Conservation (phyloP, 2,888 invertebrate species). For the Notodonta ziczac region DNA sequence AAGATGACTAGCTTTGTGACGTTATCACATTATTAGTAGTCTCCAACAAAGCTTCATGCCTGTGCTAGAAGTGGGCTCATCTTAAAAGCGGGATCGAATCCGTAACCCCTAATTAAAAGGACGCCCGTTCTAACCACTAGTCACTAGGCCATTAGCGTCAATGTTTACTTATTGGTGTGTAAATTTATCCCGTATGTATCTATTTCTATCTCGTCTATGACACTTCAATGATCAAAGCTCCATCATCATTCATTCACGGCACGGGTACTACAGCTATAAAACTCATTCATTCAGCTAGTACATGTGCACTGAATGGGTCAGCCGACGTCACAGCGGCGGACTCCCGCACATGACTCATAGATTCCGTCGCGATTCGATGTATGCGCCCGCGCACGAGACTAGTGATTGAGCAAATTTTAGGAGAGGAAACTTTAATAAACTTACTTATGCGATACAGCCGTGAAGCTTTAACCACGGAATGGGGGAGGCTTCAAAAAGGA, state of each 20-base stretch:
- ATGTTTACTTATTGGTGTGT: background rate
- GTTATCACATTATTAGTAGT: too few relatives aligned
- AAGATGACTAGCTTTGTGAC: too few relatives aligned
- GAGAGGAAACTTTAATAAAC: too few relatives aligned
- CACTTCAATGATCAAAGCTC: background rate
- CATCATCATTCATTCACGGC: constrained; percentile 27
- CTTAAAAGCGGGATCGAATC: too few relatives aligned
- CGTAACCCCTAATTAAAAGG: too few relatives aligned
- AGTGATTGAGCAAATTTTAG: background rate
- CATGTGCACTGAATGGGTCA: constrained; percentile 6
- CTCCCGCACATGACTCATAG: constrained; percentile 34
- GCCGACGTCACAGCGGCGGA: constrained; percentile 34
- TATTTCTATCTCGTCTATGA: constrained; percentile 2
- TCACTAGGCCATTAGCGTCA: too few relatives aligned
- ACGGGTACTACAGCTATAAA: constrained; percentile 21
- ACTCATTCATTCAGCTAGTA: constrained; percentile 6
- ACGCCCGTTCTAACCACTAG: too few relatives aligned
- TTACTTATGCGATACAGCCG: too few relatives aligned
- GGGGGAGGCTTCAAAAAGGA: too few relatives aligned
- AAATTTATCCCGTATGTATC: background rate
- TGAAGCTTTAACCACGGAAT: too few relatives aligned
- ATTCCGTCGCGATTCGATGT: constrained; percentile 24
- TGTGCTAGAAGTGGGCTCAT: too few relatives aligned
- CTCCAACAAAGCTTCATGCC: too few relatives aligned
- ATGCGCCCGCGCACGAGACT: background rate